phyloP scores from a whole-genome alignment of 2,113 vertebrate genomes.

The Connochaetes taurinus region DNA sequence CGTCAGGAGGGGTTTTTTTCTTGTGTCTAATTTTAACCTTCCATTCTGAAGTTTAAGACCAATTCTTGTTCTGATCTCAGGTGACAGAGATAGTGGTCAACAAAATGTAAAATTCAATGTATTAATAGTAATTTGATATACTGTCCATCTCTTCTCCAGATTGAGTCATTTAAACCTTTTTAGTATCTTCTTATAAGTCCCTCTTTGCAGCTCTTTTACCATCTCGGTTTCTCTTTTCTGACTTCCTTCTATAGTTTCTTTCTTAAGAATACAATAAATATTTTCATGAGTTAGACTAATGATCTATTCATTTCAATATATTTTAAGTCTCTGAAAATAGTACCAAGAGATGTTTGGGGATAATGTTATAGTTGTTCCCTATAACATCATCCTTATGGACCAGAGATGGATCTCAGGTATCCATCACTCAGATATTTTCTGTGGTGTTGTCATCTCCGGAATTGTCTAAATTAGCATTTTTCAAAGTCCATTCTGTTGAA shows the following conservation, averaged over 20 bases:
- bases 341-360: neutral
- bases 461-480: slow-evolving; percentile 36
- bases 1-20: neutral
- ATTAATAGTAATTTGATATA: neutral
- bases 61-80: neutral
- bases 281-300: slow-evolving; percentile 16
- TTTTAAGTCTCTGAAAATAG: slow-evolving; percentile 29
- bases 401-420: neutral
- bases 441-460: neutral
- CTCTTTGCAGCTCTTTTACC: neutral
- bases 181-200: neutral
- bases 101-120: neutral
- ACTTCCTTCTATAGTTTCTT: neutral
- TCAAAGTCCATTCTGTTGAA: slow-evolving; percentile 1
- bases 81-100: neutral
- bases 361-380: neutral
- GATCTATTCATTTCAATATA: neutral
- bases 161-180: neutral
- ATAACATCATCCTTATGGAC: neutral
- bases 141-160: neutral
- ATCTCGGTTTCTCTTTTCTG: neutral
- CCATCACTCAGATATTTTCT: neutral
- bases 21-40: slow-evolving; percentile 34
- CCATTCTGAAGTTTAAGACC: neutral
- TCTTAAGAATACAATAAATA: slow-evolving; percentile 9